Evolutionary conservation across 2,797 vertebrate species (phyloP), one percentile per base, ranked within the genome.

Genomic region (Typhlichthys subterraneus): DNA sequence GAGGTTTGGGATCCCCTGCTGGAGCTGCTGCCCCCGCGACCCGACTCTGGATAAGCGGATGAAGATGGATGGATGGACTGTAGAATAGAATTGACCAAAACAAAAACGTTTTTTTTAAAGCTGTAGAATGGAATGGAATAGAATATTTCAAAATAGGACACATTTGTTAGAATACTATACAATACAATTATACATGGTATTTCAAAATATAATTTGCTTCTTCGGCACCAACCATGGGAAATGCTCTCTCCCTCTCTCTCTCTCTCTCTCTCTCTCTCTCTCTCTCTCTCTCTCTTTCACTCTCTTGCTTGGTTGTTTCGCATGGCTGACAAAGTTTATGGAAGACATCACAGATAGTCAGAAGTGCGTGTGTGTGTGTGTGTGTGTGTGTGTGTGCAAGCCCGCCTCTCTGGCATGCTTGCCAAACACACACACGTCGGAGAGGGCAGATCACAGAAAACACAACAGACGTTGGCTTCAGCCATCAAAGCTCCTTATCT

Each of bases 401-500:
- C 33, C 4, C 1, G 33, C 33, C 33, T 38, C 33, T 38, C 33
- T 38, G 5, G 33, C 7, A 38, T 38, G 33, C 33, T 5, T 38
- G 33, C 7, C 5, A 38, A 5, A 33, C 53, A n/a, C 17, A 14
- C 54, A 57, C 31, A 76, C 57, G 66, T 63, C 57, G 54, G 75
- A 71, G 70, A 75, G 66, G 70, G 82, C 69, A 50, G 81, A 87
- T 86, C 83, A 81, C 69, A 83, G 70, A 68, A 69, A 68, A 79
- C 56, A 70, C 78, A 67, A 71, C 69, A 64, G 76, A 68, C 58
- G 69, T 67, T 79, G 78, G 82, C 84, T 71, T 10, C 14, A 12
- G 53, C 49, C 83, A 75, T 87, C 87, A 86, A 88, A 87, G 77
- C 17, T n/a, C 33, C 66, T 86, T 85, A 87, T 90, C 85, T 79